Conservation (phyloP, 1,140 invertebrate species). For the roundworm (Caenorhabditis elegans) region WBcel235 BX284606.5:2353501-2354000, state of each 20-base stretch:
- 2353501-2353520: constrained; percentile 16
- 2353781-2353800: background rate
- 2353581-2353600: background rate
- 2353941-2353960: background rate
- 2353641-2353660: background rate
- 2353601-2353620: background rate
- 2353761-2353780: too few relatives aligned
- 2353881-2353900: background rate
- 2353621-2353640: background rate
- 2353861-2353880: background rate
- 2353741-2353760: too few relatives aligned
- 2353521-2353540: constrained; percentile 26
- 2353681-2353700: background rate
- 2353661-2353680: background rate
- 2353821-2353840: background rate
- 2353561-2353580: background rate
- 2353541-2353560: constrained; percentile 17
- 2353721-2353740: background rate
- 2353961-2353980: background rate
- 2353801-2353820: background rate
- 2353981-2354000: background rate
- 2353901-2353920: background rate
- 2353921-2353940: background rate
- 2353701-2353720: background rate
- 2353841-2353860: constrained; percentile 11